phyloP scores from a whole-genome alignment of 2,888 invertebrate species.

The Ceramica pisi region DNA sequence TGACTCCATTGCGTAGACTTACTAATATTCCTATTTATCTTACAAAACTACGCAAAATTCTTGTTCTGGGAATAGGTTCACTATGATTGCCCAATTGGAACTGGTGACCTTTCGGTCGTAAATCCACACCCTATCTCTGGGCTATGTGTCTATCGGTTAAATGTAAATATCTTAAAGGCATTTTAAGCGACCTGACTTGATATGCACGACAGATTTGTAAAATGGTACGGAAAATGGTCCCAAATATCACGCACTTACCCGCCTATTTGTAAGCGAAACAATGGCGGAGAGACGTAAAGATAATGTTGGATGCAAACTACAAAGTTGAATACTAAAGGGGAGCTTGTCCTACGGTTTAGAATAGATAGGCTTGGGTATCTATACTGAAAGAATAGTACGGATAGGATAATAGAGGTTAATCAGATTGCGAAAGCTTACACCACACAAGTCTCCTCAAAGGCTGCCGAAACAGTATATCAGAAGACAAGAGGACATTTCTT shows the following conservation, averaged over 20 bases:
- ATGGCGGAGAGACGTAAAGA: constrained; percentile 43
- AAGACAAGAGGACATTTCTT: not conserved
- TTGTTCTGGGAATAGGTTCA: constrained; percentile 60
- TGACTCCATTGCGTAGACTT: constrained; percentile 52
- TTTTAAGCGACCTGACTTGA: constrained; percentile 58
- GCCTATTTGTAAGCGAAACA: constrained; percentile 52
- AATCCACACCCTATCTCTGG: constrained; percentile 64
- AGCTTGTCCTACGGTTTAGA: constrained; percentile 15
- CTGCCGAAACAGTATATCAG: not conserved
- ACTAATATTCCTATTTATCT: constrained; percentile 57
- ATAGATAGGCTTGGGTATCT: constrained; percentile 23
- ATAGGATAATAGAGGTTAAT: not conserved
- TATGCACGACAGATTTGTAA: constrained; percentile 65
- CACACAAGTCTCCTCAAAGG: not conserved
- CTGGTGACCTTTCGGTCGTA: constrained; percentile 65
- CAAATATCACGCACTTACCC: constrained; percentile 57
- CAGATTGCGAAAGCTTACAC: not conserved
- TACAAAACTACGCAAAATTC: constrained; percentile 60
- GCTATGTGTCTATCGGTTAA: constrained; percentile 58
- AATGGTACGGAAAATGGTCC: constrained; percentile 56
- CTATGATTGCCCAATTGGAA: constrained; percentile 64
- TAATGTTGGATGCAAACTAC: constrained; percentile 34
- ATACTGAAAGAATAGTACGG: not conserved
- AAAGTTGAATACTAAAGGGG: constrained; percentile 35
- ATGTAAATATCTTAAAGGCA: constrained; percentile 65